Evolutionary conservation across 2,113 vertebrate species (phyloP), one percentile per base, ranked within the genome.

Genomic region (Regulus satrapa): DNA sequence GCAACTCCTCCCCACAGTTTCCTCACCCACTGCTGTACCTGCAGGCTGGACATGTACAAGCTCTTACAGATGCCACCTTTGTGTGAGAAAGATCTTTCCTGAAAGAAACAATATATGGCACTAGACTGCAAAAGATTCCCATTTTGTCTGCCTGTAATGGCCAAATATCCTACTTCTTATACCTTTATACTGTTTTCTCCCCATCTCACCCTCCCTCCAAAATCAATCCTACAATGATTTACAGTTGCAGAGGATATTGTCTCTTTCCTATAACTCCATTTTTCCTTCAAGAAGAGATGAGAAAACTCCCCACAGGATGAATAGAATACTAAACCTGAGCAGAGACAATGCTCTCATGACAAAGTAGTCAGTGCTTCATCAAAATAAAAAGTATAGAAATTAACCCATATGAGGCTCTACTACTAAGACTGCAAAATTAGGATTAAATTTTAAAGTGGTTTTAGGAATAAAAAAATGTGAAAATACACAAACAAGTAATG

Each of bases 141-240:
- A 28, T 89, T 92, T 69, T 5, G 0, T 45, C 71, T 78, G 41
- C 41, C 41, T 85, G 6, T 85, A 92, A 76, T 38, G 25, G 46
- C 10, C 61, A 83, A 77, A 79, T 76, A 89, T 29, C 81, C 91
- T 61, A 75, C 41, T 32, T 75, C 49, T 56, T 88, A 91, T 26
- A 84, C 36, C 64, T 14, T 79, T 80, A 64, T 49, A 56, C 14
- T 11, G 29, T 91, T 71, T 45, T 88, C 31, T 87, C 29, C 28
- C 28, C n/a, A 59, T 61, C 19, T 89, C 18, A 6, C 82, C 11
- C 54, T 79, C 69, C 14, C 18, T 78, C 51, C 55, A 77, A 90
- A 85, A 89, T 85, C 82, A 95, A 87, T 94, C 48, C 59, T 73
- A 36, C 48, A 55, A 24, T 75, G 94, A 96, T 91, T 88, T 96